phyloP scores from a whole-genome alignment of 23 tunicate genomes.

The Styela clava region DNA sequence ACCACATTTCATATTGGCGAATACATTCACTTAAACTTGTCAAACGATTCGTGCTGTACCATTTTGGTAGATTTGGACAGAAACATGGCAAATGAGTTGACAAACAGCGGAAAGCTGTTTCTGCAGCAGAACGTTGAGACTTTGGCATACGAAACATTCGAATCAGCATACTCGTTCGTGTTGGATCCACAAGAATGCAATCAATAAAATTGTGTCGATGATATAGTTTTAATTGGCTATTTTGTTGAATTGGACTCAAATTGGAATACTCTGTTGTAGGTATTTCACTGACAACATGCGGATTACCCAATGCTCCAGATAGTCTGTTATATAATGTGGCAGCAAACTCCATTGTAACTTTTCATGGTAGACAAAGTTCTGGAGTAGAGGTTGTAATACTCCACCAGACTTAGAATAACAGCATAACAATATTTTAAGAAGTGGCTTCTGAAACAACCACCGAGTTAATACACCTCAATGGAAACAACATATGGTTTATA shows the following conservation, averaged over 20 bases:
- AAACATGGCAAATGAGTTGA: conserved; percentile 18
- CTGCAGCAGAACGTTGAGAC: not conserved
- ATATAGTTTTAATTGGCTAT: not conserved
- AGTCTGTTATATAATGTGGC: not conserved
- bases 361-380: too few species aligned
- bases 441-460: too few species aligned
- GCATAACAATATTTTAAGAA: too few species aligned
- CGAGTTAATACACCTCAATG: too few species aligned
- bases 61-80: conserved; percentile 1
- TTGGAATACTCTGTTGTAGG: conserved; percentile 3
- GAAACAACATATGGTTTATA: too few species aligned
- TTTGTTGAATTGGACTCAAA: not conserved
- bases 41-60: conserved; percentile 17
- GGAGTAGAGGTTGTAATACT: too few species aligned
- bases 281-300: conserved; percentile 10
- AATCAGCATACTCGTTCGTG: conserved; percentile 37
- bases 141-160: conserved; percentile 3
- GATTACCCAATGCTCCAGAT: conserved; percentile 21
- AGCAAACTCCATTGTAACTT: conserved; percentile 16
- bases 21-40: conserved; percentile 38
- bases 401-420: too few species aligned
- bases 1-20: conserved; percentile 44
- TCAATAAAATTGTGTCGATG: conserved; percentile 1
- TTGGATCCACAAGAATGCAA: conserved; percentile 40
- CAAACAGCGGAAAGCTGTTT: not conserved